A percentile compares a stretch with the other conserved stretches of the same genome.
These are phyloP conservation scores for Hemicentrotus pulcherrimus DNA, from an alignment of 35 echinoderm and acorn worm species.

Conservation along the genomic window DNA sequence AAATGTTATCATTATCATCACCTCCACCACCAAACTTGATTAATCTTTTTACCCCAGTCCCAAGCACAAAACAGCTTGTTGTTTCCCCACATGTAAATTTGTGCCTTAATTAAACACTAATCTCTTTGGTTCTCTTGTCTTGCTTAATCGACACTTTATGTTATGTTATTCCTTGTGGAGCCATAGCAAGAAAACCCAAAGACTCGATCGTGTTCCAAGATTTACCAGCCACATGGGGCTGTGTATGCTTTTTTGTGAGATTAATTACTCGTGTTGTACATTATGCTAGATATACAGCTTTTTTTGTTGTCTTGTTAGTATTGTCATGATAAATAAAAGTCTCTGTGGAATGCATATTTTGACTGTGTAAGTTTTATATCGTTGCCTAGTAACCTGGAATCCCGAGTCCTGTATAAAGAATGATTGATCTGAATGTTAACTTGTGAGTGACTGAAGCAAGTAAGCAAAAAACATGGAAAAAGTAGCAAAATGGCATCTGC, in stretches of 20 bases:
- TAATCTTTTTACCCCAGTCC: too few species aligned
- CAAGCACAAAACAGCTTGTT: too few species aligned
- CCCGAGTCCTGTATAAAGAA: too few species aligned
- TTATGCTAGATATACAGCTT: not conserved
- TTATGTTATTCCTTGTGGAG: not conserved
- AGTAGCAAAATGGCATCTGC: too few species aligned
- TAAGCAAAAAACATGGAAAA: too few species aligned
- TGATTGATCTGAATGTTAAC: too few species aligned
- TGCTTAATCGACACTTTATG: not conserved
- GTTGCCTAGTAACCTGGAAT: not conserved
- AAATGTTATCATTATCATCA: too few species aligned
- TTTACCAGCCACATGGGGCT: not conserved
- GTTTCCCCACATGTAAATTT: not conserved
- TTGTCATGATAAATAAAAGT: not conserved
- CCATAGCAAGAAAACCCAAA: not conserved
- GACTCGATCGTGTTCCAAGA: not conserved
- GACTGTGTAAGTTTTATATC: not conserved
- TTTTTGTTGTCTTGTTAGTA: not conserved
- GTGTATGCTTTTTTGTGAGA: not conserved
- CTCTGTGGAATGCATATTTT: constrained; percentile 1
- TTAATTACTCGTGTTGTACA: not conserved
- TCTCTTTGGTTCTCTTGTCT: not conserved
- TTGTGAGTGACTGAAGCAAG: too few species aligned
- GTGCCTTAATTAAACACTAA: not conserved
- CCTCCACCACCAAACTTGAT: too few species aligned